Base-by-base conservation (phyloP, 2,797 vertebrate genomes). In the Morelia viridis region DNA sequence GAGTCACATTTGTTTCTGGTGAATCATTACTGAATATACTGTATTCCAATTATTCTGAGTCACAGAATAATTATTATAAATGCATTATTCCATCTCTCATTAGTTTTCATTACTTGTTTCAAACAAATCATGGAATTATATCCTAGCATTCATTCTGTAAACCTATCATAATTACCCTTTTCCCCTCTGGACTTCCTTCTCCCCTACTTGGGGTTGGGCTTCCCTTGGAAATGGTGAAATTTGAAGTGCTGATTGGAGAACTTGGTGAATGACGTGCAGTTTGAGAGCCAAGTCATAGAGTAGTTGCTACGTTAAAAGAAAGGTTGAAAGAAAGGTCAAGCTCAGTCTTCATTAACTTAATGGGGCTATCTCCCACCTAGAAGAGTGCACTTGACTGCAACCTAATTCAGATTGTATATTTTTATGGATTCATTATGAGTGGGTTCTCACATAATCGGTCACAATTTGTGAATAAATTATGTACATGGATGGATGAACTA, bases 21-120 rank as follows among this genome's bases (percentile, higher is more conserved):
- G 91, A 92, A 92, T 85, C 60, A 91, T 15, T 9, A 56, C 31
- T 46, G 93, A 93, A 80, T 65, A 17, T 89, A 94, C n/a, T 76
- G 13, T 65, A 88, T n/a, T 46, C 13, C 60, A 0, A 35, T 61
- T 91, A 93, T 94, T 71, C 50, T 53, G 80, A 60, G 62, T 89
- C 80, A 50, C 88, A 71, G 4, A 89, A 89, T 92, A 83, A 71
- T 87, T 2, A 46, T 61, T 28, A 22, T 46, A 90, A 58, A 61
- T 87, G 41, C 2, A 10, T 89, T 85, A 46, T 85, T 92, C 50
- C 57, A 26, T 26, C 35, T n/a, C 53, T 89, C 9, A 2, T 58
- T 60, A 28, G 9, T 56, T 57, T 87, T 87, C n/a, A 41, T 62
- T 87, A 22, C 9, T 15, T 64, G n/a, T 90, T 90, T 64, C 9